Base-by-base conservation (phyloP, 2,888 invertebrate species). In the Ganaspis brasiliensis region DNA sequence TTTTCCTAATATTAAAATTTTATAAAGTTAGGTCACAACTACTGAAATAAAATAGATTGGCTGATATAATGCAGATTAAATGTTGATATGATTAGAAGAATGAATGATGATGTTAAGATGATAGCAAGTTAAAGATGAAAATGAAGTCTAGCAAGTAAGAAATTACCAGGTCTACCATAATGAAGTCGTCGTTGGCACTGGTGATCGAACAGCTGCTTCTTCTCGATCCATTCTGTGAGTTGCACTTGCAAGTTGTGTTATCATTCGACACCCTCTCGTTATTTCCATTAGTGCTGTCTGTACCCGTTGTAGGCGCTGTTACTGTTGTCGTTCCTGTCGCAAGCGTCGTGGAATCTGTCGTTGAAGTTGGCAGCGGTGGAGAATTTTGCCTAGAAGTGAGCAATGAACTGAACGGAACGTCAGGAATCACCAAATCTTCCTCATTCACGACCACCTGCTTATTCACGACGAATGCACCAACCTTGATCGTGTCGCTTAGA, bases 381-480 rank as follows among this genome's bases (percentile, higher is more conserved):
- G 90, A 90, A 35, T 88, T 87, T 83, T 89, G 88, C 75, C 88
- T 88, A 31, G 92, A 92, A 35, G 91, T 90, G 78, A 93, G 88
- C 16, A 94, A 87, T 78, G 92, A 94, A 85, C 93, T 95, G 82
- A 96, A 94, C 0, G 96, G 96, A 75, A 95, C 94, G 84, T 95
- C 92, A 16, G 94, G 92, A 83, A 94, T 90, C 76, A 93, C 91
- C 81, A 93, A 92, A 82, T 94, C 94, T 49, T 94, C 93, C 82
- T 93, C 93, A 14, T 92, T 87, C 93, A 90, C 87, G 79, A 87
- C 93, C 70, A 95, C 92, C 87, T 94, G 94, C n/a, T 93, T 93
- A 37, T 93, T 92, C 84, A 95, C 95, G 6, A 95, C 96, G 91
- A 97, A 97, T 0, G 96, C 96, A 56, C 96, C 96, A 0, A 95